Conservation (phyloP, 2,888 invertebrate genomes). For the Melipona beecheii region DNA sequence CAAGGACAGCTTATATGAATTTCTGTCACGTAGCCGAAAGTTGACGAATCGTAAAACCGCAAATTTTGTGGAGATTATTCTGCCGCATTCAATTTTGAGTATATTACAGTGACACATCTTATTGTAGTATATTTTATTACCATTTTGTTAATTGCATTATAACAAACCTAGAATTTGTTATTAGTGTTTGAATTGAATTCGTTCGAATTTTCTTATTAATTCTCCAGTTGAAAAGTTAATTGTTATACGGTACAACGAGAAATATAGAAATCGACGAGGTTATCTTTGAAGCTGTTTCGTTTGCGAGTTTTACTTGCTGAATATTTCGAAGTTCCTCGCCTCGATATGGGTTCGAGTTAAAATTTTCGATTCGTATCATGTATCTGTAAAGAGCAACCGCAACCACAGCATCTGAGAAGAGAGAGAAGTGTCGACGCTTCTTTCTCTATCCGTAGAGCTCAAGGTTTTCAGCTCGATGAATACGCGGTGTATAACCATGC, state of each 20-base stretch:
- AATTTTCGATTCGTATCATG: slow-evolving; percentile 57
- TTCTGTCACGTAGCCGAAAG: background rate
- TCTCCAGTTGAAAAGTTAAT: too few species aligned
- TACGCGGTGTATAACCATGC: slow-evolving; percentile 81
- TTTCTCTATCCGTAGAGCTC: slow-evolving; percentile 53
- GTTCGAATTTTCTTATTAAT: too few species aligned
- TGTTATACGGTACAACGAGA: too few species aligned
- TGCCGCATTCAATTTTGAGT: background rate
- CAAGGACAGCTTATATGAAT: background rate
- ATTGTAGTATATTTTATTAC: background rate
- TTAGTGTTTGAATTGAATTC: too few species aligned
- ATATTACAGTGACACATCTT: background rate
- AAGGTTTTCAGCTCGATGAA: slow-evolving; percentile 83
- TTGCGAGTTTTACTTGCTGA: background rate
- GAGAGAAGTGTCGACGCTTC: slow-evolving; percentile 38
- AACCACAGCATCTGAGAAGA: slow-evolving; percentile 37
- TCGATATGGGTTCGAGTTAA: slow-evolving; percentile 31
- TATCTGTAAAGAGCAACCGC: slow-evolving; percentile 55
- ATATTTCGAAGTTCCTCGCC: background rate
- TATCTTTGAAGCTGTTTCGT: background rate
- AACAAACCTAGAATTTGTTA: too few species aligned
- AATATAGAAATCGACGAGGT: background rate
- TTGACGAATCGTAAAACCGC: background rate
- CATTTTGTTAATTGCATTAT: too few species aligned
- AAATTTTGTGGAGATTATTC: background rate